Evolutionary conservation across 2,888 invertebrate genomes (phyloP).

Genomic region (Nemurella pictetii): DNA sequence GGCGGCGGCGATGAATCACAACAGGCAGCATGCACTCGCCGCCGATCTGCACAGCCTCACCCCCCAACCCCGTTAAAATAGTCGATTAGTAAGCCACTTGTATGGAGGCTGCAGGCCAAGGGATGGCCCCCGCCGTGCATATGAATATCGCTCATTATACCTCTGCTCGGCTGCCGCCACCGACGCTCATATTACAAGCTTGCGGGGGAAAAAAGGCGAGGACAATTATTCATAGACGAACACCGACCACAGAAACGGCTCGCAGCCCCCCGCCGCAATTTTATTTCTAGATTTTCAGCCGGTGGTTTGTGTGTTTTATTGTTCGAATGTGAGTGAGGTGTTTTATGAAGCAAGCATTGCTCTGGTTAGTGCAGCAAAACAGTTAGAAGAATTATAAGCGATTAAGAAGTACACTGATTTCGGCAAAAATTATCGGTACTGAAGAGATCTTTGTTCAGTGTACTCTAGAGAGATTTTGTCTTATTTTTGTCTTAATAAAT

Average conservation of each 20-base stretch:
- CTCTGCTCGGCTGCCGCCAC: not conserved
- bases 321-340: not conserved
- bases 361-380: not conserved
- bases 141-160: constrained; percentile 35
- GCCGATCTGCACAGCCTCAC: constrained; percentile 31
- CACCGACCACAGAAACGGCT: not conserved
- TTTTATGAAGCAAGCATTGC: not conserved
- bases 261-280: not conserved
- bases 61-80: constrained; percentile 32
- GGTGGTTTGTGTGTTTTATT: not conserved
- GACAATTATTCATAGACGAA: constrained; percentile 21
- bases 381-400: no score
- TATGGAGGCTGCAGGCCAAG: constrained; percentile 24
- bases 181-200: constrained; percentile 3
- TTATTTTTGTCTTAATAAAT: not conserved
- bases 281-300: not conserved
- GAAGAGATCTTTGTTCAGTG: no score
- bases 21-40: not conserved
- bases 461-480: no score
- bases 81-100: constrained; percentile 37
- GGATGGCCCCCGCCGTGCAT: constrained; percentile 19
- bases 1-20: constrained; percentile 32
- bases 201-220: not conserved
- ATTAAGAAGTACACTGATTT: no score
- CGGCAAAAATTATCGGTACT: no score